These are phyloP conservation scores for Calephelis virginiensis DNA, from an alignment of 1,140 invertebrate genomes.

Conservation along the genomic window DNA sequence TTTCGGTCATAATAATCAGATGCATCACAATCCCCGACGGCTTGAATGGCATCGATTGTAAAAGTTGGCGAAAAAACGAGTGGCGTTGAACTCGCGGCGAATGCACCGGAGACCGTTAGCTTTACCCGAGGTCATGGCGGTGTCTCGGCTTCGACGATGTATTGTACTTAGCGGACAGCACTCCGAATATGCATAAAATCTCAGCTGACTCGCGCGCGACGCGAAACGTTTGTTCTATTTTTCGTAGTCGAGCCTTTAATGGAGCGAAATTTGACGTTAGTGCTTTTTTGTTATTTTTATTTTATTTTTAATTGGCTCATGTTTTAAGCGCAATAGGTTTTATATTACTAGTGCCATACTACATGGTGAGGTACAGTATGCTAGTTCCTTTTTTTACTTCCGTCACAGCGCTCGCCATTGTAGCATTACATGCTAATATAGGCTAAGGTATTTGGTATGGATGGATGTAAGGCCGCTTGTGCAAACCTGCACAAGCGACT, in stretches of 20 bases:
- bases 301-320: too few relatives aligned
- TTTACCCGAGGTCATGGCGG: slow-evolving; percentile 64
- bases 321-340: too few relatives aligned
- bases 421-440: too few relatives aligned
- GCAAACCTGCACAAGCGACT: too few relatives aligned
- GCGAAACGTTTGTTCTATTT: slow-evolving; percentile 4
- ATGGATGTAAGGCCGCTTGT: too few relatives aligned
- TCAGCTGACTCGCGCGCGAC: slow-evolving; percentile 35
- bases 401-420: too few relatives aligned
- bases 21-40: slow-evolving; percentile 22
- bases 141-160: slow-evolving; percentile 26
- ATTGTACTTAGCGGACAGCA: slow-evolving; percentile 28
- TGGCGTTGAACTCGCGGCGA: slow-evolving; percentile 61
- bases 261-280: not conserved
- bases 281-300: not conserved
- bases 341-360: too few relatives aligned
- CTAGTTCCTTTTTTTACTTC: too few relatives aligned
- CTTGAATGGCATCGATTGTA: slow-evolving; percentile 52
- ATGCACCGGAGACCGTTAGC: slow-evolving; percentile 62
- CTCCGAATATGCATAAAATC: slow-evolving; percentile 40
- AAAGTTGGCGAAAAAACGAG: slow-evolving; percentile 60
- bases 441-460: too few relatives aligned
- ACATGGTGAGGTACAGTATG: too few relatives aligned
- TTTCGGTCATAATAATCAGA: slow-evolving; percentile 17
- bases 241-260: not conserved